Evolutionary conservation across 2,113 vertebrate genomes (phyloP).

Genomic region (Petroica traversi): DNA sequence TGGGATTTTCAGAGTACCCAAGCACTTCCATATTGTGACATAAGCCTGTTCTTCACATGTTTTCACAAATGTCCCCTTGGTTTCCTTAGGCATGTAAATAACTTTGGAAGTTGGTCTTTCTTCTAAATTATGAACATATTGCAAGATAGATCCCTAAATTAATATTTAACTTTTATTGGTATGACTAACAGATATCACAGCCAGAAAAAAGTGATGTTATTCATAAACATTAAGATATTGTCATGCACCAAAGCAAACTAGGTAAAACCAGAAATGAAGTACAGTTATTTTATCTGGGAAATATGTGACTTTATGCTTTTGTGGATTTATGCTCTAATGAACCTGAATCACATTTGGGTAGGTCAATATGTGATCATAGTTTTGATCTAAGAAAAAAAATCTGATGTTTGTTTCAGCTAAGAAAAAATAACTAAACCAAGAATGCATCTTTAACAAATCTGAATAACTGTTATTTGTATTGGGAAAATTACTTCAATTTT

Average conservation of each 20-base stretch:
- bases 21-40: background rate
- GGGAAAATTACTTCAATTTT: background rate
- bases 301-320: background rate
- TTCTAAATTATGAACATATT: background rate
- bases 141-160: background rate
- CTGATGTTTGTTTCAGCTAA: background rate
- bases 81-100: background rate
- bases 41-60: background rate
- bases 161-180: conserved; percentile 16
- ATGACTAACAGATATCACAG: background rate
- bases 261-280: background rate
- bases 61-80: background rate
- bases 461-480: background rate
- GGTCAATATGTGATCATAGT: background rate
- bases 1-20: background rate
- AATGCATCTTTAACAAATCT: background rate
- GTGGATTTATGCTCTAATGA: conserved; percentile 36
- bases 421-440: background rate
- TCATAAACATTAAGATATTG: background rate
- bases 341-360: background rate
- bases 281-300: conserved; percentile 20
- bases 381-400: background rate
- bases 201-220: background rate
- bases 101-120: background rate
- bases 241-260: background rate